Conservation (phyloP, 1,140 invertebrate genomes). For the Fopius arisanus region DNA sequence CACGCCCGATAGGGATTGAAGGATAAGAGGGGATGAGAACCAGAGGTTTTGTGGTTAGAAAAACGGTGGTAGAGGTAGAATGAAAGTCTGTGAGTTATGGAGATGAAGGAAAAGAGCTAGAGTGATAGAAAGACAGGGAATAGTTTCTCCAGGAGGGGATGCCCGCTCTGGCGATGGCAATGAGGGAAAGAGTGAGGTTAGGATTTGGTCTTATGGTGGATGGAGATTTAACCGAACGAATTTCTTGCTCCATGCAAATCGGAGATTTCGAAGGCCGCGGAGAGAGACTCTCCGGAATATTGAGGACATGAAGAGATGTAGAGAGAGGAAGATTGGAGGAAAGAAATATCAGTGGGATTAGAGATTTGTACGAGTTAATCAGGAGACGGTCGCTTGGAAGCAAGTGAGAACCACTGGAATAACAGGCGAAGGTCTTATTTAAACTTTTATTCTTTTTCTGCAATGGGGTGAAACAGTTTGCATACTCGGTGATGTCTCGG, state of each 20-base stretch:
- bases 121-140: background rate
- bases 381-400: slow-evolving; percentile 46
- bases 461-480: too few relatives aligned
- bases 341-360: background rate
- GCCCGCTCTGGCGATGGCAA: slow-evolving; percentile 25
- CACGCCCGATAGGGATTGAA: background rate
- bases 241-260: slow-evolving; percentile 58
- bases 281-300: background rate
- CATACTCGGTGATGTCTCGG: slow-evolving; percentile 13
- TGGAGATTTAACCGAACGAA: slow-evolving; percentile 52
- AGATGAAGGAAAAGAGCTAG: too few relatives aligned
- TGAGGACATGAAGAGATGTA: too few relatives aligned
- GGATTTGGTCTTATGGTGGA: slow-evolving; percentile 13
- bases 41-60: background rate
- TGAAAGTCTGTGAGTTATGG: background rate
- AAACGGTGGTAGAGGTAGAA: background rate
- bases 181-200: slow-evolving; percentile 17
- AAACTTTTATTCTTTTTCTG: background rate
- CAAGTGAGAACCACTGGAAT: slow-evolving; percentile 42
- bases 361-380: slow-evolving; percentile 51
- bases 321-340: slow-evolving; percentile 1
- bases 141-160: slow-evolving; percentile 23
- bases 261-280: slow-evolving; percentile 25
- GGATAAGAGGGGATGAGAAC: background rate
- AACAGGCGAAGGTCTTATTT: background rate